These are phyloP conservation scores for Sebastes schlegelii DNA, from an alignment of 2,113 vertebrate species.

Conservation along the genomic window DNA sequence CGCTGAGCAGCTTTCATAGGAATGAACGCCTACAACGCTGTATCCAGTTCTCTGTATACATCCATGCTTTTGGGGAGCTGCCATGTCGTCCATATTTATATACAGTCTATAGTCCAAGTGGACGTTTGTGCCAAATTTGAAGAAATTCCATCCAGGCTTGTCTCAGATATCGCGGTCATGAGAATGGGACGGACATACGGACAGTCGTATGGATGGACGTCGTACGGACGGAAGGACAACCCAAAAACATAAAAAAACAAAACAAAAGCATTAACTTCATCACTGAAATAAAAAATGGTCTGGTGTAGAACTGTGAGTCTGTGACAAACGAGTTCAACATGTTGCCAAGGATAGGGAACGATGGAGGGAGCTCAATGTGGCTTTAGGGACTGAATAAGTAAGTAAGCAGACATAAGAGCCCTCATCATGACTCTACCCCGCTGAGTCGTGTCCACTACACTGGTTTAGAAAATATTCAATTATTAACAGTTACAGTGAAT, in stretches of 20 bases:
- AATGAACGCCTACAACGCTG: too few relatives aligned
- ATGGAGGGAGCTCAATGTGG: neutral
- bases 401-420: neutral
- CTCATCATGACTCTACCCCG: neutral
- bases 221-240: too few relatives aligned
- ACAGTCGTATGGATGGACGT: too few relatives aligned
- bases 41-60: too few relatives aligned
- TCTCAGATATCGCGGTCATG: too few relatives aligned
- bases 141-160: too few relatives aligned
- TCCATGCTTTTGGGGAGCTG: too few relatives aligned
- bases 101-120: too few relatives aligned
- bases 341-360: neutral
- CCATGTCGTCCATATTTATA: too few relatives aligned
- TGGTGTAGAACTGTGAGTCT: neutral
- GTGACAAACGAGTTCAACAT: neutral
- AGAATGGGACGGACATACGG: too few relatives aligned
- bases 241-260: neutral
- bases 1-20: too few relatives aligned
- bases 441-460: neutral
- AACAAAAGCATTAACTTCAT: neutral
- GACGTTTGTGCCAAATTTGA: too few relatives aligned
- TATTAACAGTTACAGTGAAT: slow-evolving; percentile 17
- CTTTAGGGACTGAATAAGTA: neutral
- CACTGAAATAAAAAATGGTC: neutral
- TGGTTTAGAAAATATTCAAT: neutral